Evolutionary conservation across 2,888 invertebrate genomes (phyloP), one percentile per base, ranked within the genome.

Genomic region (Embidobia sp.): DNA sequence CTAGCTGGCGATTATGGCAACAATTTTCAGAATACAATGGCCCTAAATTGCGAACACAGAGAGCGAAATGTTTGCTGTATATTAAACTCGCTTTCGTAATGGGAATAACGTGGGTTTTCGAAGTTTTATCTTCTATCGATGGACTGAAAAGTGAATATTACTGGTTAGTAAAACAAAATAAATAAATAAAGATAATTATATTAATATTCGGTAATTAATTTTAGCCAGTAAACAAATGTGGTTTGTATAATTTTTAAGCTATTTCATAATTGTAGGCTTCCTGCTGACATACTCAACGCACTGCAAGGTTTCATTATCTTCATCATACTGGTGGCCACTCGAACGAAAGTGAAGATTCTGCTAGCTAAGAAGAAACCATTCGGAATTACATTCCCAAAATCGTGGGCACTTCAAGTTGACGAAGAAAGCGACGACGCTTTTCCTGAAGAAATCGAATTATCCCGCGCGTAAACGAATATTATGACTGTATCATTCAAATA

Each of bases 101-200:
- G 93, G 94, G 94, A 1, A 90, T 94, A 44, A 92, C 93, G 0
- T 94, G 94, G 94, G 91, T 93, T 77, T 94, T 94, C 80, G 94
- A 94, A 88, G 91, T 94, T 8, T 88, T 92, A 8, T 92, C 92
- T n/a, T 69, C 63, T 0, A 49, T 76, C 3, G 22, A 44, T 10
- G 51, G 51, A 27, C 46, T 46, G 64, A 11, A 8, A 33, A 48
- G 31, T 29, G 31, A 53, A 31, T 53, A 22, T 15, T 6, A 57
- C 18, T 73, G 73, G 73, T 73, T n/a, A 15, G 63, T 42, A 10
- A n/a, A n/a, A n/a, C n/a, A n/a, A n/a, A n/a, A n/a, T n/a, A n/a
- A n/a, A n/a, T n/a, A n/a, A n/a, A n/a, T n/a, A n/a, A n/a, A n/a
- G n/a, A n/a, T n/a, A n/a, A n/a, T n/a, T n/a, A n/a, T n/a, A n/a